Evolutionary conservation across 1,140 invertebrate genomes (phyloP).

Genomic region (Streblospio benedicti): DNA sequence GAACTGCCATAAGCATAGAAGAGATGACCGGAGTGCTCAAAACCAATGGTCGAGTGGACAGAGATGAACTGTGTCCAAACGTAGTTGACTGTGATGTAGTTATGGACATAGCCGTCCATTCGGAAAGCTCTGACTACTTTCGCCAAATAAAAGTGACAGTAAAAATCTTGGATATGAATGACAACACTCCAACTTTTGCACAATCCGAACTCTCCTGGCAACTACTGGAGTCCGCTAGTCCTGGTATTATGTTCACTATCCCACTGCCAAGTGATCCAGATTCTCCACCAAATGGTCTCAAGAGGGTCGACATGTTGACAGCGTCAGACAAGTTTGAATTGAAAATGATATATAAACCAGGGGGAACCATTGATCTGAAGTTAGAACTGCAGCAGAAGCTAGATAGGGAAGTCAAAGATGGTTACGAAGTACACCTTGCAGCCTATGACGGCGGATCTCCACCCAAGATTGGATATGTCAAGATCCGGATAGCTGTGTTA

Average conservation of each 20-base stretch:
- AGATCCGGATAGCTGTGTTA: constrained; percentile 3
- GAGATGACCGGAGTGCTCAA: constrained; percentile 1
- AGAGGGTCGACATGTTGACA: too few species aligned
- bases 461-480: background rate
- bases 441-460: constrained; percentile 14
- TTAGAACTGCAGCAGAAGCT: constrained; percentile 6
- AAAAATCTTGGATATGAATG: constrained; percentile 14
- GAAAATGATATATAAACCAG: background rate
- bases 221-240: background rate
- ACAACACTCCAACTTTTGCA: constrained; percentile 14
- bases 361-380: background rate
- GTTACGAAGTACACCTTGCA: constrained; percentile 11
- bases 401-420: constrained; percentile 12
- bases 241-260: background rate
- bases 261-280: constrained; percentile 7
- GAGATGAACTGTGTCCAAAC: constrained; percentile 7
- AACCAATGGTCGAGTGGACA: constrained; percentile 11
- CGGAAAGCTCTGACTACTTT: background rate
- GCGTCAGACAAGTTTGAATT: constrained; percentile 10
- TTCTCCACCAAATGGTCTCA: background rate
- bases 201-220: background rate
- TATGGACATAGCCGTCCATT: constrained; percentile 2
- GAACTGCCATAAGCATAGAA: too few species aligned
- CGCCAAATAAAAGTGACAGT: constrained; percentile 7
- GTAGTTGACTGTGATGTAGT: background rate